Conservation (phyloP, 2,113 vertebrate species). For the Oostethus manadensis region DNA sequence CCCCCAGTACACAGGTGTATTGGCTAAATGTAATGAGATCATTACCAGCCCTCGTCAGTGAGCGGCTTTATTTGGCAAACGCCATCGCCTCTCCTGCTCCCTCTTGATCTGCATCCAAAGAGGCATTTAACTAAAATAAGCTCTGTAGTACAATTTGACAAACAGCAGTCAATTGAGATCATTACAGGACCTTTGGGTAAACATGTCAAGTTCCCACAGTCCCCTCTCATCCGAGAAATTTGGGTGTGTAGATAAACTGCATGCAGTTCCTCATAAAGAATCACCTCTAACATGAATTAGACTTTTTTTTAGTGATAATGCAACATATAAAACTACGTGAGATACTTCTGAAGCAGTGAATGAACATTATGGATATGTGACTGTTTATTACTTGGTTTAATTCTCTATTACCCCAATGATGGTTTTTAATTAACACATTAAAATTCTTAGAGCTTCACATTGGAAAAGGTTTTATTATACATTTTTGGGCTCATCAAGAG, state of each 20-base stretch:
- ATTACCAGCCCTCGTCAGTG: slow-evolving; percentile 67
- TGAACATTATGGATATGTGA: slow-evolving; percentile 17
- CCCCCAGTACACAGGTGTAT: slow-evolving; percentile 68
- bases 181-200: slow-evolving; percentile 63
- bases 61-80: slow-evolving; percentile 67
- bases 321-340: slow-evolving; percentile 13
- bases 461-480: neutral
- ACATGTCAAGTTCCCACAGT: slow-evolving; percentile 45
- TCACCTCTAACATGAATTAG: slow-evolving; percentile 8
- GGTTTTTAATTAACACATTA: slow-evolving; percentile 8
- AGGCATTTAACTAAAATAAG: slow-evolving; percentile 70
- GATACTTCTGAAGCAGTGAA: slow-evolving; percentile 16
- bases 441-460: slow-evolving; percentile 3
- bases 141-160: slow-evolving; percentile 59
- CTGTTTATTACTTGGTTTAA: slow-evolving; percentile 17
- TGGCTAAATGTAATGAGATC: slow-evolving; percentile 72
- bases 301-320: slow-evolving; percentile 14
- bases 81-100: slow-evolving; percentile 27
- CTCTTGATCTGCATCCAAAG: slow-evolving; percentile 66
- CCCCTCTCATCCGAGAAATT: slow-evolving; percentile 19
- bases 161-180: slow-evolving; percentile 64
- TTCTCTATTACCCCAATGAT: slow-evolving; percentile 2
- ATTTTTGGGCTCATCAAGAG: slow-evolving; percentile 2
- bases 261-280: neutral
- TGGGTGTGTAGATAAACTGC: neutral